Conservation (phyloP, 2,113 vertebrate genomes). For the Phaethornis superciliosus region DNA sequence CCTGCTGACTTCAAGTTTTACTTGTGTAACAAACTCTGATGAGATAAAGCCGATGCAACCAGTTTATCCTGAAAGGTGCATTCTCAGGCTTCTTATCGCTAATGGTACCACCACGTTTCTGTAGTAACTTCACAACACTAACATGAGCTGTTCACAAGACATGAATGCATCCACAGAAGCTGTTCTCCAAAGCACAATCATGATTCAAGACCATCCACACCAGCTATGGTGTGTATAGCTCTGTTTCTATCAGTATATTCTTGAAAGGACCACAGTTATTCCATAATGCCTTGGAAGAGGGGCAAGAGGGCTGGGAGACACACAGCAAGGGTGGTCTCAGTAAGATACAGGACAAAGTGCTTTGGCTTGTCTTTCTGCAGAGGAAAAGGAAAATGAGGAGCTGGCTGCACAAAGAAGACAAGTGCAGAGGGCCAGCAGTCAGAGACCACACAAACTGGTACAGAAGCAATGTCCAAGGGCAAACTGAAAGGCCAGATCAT, state of each 20-base stretch:
- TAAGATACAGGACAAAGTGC: neutral
- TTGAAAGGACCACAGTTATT: neutral
- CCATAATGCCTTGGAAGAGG: neutral
- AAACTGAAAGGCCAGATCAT: neutral
- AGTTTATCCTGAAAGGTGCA: neutral
- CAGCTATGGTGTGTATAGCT: neutral
- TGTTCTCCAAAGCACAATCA: neutral
- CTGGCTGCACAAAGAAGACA: neutral
- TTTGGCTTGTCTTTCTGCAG: neutral
- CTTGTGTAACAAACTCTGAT: neutral
- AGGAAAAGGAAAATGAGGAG: neutral
- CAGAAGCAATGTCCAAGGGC: fast-evolving
- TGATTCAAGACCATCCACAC: neutral
- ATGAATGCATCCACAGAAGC: neutral
- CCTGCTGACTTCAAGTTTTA: neutral
- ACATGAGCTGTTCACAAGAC: neutral
- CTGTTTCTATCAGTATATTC: neutral
- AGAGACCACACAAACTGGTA: neutral
- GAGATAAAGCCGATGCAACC: neutral
- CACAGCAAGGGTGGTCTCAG: neutral
- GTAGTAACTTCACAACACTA: neutral
- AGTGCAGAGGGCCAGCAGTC: fast-evolving
- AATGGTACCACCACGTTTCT: neutral
- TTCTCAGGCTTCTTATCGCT: neutral
- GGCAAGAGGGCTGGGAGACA: neutral